Base-by-base conservation (phyloP, 2,797 vertebrate genomes). In the Iguana delicatissima region DNA sequence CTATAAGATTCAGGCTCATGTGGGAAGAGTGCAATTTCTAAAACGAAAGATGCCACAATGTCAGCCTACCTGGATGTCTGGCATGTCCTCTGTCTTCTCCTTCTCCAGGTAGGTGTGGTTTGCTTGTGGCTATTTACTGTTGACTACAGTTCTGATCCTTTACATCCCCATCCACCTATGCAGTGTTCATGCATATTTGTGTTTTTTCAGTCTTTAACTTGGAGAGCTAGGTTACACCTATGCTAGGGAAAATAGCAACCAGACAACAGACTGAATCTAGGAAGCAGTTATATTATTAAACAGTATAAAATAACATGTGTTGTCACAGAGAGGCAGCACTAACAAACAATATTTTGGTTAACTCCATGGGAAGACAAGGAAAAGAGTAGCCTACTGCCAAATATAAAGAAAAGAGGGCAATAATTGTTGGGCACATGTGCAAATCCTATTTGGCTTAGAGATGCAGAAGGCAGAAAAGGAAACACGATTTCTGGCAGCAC, bases 1-100 rank as follows among this genome's bases (percentile, higher is more conserved):
- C 4, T 87, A n/a, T 89, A 84, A 94, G 85, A n/a, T 32, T 91
- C 26, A n/a, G 8, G 79, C 92, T 83, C 12, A 3, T 10, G n/a
- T 42, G 22, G 35, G 59, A 22, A 42, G 4, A 64, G 80, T 29
- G 3, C 46, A 46, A 29, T 67, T 73, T 24, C 46, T 85, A 52
- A 73, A 73, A 52, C 20, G 5, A 69, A 9, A 32, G 29, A 32
- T 85, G 16, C 46, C 42, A 73, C 14, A 73, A 8, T 8, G 6
- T 6, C 13, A 67, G 8, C 42, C 42, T 35, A 38, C 38, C 38
- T 77, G 10, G 38, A 26, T 46, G 7, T 22, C 16, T 46, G 4
- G 3, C 13, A 26, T 42, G 22, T 22, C 24, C 12, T 84, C 59
- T 29, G 57, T 46, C 10, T 16, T 62, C 59, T 62, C 59, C 20